Evolutionary conservation across 2,113 vertebrate species (phyloP).

Genomic region (Monopterus albus): DNA sequence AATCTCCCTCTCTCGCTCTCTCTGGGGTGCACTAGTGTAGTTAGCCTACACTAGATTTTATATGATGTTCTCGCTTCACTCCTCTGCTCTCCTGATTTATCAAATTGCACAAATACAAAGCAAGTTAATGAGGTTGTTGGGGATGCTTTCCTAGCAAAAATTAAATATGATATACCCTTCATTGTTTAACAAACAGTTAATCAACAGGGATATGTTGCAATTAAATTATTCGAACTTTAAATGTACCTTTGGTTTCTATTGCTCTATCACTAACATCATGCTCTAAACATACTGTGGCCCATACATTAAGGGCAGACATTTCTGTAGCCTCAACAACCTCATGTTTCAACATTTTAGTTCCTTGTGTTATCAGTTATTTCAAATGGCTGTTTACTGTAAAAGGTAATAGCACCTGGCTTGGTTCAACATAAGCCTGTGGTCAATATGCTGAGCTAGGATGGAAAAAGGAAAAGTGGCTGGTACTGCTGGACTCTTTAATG

Average conservation of each 20-base stretch:
- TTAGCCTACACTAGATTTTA: slow-evolving; percentile 28
- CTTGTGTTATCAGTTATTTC: slow-evolving; percentile 9
- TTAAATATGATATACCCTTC: slow-evolving; percentile 2
- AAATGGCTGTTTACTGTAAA: no score
- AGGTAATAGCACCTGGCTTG: no score
- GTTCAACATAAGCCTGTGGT: slow-evolving; percentile 25
- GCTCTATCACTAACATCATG: neutral
- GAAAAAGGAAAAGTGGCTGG: slow-evolving; percentile 2
- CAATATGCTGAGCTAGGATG: slow-evolving; percentile 27
- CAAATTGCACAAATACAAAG: slow-evolving; percentile 38
- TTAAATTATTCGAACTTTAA: slow-evolving; percentile 8
- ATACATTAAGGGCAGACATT: neutral
- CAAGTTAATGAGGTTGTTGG: slow-evolving; percentile 60
- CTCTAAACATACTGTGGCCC: neutral
- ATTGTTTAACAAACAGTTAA: slow-evolving; percentile 27
- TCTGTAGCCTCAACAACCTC: neutral
- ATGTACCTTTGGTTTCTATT: neutral
- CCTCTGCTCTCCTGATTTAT: slow-evolving; percentile 38
- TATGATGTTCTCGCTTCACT: slow-evolving; percentile 48
- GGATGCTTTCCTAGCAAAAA: slow-evolving; percentile 34
- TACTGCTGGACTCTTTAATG: slow-evolving; percentile 30
- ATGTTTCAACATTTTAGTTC: slow-evolving; percentile 3
- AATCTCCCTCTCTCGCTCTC: no score
- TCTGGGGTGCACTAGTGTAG: slow-evolving; percentile 45
- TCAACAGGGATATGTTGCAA: slow-evolving; percentile 10